Conservation (phyloP, 2,113 vertebrate species). For the Stictonetta naevosa region DNA sequence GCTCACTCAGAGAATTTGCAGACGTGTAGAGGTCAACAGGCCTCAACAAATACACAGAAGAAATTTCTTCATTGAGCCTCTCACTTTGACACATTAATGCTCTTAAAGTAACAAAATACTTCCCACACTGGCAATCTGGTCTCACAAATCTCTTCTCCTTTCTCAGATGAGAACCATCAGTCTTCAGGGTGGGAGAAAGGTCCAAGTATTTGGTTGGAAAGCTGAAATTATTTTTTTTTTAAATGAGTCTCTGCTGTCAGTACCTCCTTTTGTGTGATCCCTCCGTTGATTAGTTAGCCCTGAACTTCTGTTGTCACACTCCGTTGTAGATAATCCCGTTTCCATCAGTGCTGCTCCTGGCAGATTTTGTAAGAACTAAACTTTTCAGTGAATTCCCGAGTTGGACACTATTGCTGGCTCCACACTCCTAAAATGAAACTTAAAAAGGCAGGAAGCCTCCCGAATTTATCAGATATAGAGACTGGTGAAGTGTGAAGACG, state of each 20-base stretch:
- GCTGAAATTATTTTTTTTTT: neutral
- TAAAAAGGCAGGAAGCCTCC: neutral
- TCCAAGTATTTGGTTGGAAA: neutral
- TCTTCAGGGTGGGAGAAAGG: neutral
- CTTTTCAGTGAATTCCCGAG: neutral
- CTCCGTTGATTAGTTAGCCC: neutral
- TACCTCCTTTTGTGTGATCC: neutral
- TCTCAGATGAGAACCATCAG: neutral
- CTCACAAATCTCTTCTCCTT: neutral
- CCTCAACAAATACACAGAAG: neutral
- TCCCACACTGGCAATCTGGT: neutral
- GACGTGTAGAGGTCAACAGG: neutral
- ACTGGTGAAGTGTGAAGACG: neutral
- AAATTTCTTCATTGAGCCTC: neutral
- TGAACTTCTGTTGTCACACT: neutral
- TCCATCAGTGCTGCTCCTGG: neutral
- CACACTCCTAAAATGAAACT: neutral
- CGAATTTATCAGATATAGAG: neutral
- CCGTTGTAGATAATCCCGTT: neutral
- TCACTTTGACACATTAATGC: neutral
- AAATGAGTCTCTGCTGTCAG: neutral
- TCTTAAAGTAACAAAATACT: neutral
- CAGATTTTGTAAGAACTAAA: neutral
- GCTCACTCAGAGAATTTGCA: constrained; percentile 27
- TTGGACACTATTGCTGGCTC: neutral